Evolutionary conservation across 2,113 vertebrate genomes (phyloP).

Genomic region (Chelonoidis abingdonii): DNA sequence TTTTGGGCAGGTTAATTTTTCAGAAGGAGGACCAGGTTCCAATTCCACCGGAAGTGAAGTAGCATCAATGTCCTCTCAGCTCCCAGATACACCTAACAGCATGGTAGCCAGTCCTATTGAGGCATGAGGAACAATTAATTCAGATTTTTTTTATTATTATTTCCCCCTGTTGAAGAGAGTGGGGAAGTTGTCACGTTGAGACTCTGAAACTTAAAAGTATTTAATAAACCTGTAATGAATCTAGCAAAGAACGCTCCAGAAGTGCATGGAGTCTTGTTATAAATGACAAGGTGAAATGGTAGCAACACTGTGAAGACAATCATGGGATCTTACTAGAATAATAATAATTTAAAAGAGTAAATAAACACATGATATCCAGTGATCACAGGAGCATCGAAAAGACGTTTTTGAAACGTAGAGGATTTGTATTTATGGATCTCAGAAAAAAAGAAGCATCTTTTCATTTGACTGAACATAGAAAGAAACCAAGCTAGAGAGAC

Average conservation of each 20-base stretch:
- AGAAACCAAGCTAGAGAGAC: constrained; percentile 76
- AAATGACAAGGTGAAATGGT: constrained; percentile 91
- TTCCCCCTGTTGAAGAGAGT: constrained; percentile 78
- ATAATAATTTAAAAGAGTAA: constrained; percentile 41
- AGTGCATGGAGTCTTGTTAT: constrained; percentile 87
- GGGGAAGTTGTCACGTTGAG: constrained; percentile 73
- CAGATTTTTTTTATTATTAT: constrained; percentile 62
- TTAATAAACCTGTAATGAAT: constrained; percentile 78
- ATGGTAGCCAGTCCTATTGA: constrained; percentile 99
- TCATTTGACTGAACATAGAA: constrained; percentile 79
- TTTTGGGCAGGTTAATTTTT: constrained; percentile 93
- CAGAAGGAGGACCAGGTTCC: constrained; percentile 96
- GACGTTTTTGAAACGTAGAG: constrained; percentile 78
- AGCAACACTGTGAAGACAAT: constrained; percentile 99
- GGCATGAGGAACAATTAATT: constrained; percentile 86
- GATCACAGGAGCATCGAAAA: constrained; percentile 78
- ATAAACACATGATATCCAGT: constrained; percentile 65
- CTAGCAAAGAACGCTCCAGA: constrained; percentile 78
- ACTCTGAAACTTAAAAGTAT: constrained; percentile 80
- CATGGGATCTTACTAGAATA: constrained; percentile 92
- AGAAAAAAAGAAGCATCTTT: constrained; percentile 64
- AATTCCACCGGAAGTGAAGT: constrained; percentile 99
- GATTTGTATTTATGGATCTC: constrained; percentile 81
- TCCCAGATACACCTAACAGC: constrained; percentile 99
- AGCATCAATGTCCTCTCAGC: constrained; percentile 98